phyloP scores from a whole-genome alignment of 2,888 invertebrate genomes.

The Pandemis corylana region DNA sequence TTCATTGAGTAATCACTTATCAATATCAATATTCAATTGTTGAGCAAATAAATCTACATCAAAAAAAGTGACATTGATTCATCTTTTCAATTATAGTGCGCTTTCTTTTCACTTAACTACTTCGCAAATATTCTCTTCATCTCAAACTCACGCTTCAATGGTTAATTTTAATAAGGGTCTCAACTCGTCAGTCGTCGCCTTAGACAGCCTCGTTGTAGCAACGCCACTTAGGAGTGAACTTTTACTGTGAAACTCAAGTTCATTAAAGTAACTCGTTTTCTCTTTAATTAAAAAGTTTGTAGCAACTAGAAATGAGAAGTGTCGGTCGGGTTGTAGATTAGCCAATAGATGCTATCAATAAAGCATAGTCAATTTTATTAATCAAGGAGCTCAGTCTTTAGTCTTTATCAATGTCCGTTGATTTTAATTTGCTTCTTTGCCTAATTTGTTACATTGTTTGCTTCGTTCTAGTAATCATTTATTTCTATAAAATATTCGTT shows the following conservation, averaged over 20 bases:
- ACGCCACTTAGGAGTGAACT: conserved; percentile 19
- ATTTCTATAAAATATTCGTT: too few relatives aligned
- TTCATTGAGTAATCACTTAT: too few relatives aligned
- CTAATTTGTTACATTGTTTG: not conserved
- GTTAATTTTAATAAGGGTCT: conserved; percentile 1
- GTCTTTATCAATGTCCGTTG: not conserved
- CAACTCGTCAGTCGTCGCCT: not conserved
- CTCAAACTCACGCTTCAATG: not conserved
- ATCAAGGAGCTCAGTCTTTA: not conserved
- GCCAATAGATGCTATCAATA: not conserved
- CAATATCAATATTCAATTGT: too few relatives aligned
- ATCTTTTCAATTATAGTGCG: not conserved
- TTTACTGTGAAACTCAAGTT: conserved; percentile 15
- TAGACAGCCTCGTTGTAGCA: not conserved
- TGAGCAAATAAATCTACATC: not conserved
- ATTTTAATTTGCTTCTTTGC: not conserved
- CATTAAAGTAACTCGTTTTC: conserved; percentile 60
- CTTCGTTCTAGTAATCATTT: too few relatives aligned
- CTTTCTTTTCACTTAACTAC: not conserved
- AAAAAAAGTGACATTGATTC: not conserved
- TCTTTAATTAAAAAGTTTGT: conserved; percentile 53
- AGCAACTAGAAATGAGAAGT: conserved; percentile 17
- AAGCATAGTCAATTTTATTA: not conserved
- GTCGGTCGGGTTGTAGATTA: not conserved
- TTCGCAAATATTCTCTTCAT: not conserved